Percentiles rank a stretch among this genome's conserved stretches.
These are phyloP conservation scores for Tillus elongatus DNA, from an alignment of 2,888 invertebrate genomes.

Conservation along the genomic window DNA sequence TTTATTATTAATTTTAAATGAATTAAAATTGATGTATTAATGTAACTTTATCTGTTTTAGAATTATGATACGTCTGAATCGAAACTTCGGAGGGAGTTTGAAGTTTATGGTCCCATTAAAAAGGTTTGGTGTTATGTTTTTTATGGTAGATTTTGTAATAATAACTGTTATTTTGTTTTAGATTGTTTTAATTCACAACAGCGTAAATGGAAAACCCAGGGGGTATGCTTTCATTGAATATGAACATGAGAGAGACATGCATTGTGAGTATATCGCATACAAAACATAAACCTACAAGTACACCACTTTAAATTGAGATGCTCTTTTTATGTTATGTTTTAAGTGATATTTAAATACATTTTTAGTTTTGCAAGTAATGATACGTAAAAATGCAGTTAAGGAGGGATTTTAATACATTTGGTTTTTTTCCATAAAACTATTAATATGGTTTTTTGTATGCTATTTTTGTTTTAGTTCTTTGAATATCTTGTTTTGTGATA, in stretches of 20 bases:
- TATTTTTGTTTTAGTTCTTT: no score
- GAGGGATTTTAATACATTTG: no score
- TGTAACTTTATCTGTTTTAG: slow-evolving; percentile 48
- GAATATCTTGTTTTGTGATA: no score
- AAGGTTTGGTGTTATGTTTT: slow-evolving; percentile 52
- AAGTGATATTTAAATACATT: no score
- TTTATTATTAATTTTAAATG: slow-evolving; percentile 8
- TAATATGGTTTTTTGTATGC: no score
- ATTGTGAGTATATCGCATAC: slow-evolving; percentile 70
- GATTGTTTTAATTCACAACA: slow-evolving; percentile 84
- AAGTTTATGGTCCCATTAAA: slow-evolving; percentile 94
- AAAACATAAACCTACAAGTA: slow-evolving; percentile 17
- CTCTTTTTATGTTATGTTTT: no score
- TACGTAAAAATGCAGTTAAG: no score
- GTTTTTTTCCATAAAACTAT: no score
- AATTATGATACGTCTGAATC: slow-evolving; percentile 99
- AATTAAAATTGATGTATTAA: slow-evolving; percentile 5
- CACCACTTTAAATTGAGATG: slow-evolving; percentile 27
- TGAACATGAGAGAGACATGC: slow-evolving; percentile 99
- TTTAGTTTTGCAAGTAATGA: no score
- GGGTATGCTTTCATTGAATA: slow-evolving; percentile 99
- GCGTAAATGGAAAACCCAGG: slow-evolving; percentile 82
- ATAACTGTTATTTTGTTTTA: slow-evolving; percentile 42
- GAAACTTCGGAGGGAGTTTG: slow-evolving; percentile 93
- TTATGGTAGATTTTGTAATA: no score